Percentiles rank a stretch among this genome's conserved stretches.
These are phyloP conservation scores for Merodon equestris DNA, from an alignment of 2,888 invertebrate genomes.

Conservation along the genomic window DNA sequence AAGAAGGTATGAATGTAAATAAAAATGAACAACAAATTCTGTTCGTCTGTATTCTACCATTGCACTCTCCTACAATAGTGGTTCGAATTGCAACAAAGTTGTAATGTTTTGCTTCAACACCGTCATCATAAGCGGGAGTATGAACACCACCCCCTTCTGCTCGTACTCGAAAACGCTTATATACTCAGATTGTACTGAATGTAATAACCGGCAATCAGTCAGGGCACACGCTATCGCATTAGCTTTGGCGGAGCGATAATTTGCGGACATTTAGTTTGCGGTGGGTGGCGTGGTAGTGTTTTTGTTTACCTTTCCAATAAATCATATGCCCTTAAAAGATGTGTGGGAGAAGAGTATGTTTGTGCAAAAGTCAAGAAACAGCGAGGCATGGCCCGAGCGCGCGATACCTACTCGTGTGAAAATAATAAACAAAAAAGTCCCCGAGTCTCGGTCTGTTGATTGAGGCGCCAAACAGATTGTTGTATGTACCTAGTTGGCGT, in stretches of 20 bases:
- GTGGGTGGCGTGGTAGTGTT: slow-evolving; percentile 27
- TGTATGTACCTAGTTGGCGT: too few relatives aligned
- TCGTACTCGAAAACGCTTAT: too few relatives aligned
- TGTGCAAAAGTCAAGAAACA: slow-evolving; percentile 29
- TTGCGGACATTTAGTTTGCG: slow-evolving; percentile 35
- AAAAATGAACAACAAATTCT: too few relatives aligned
- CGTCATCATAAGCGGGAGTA: too few relatives aligned
- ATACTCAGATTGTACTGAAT: too few relatives aligned
- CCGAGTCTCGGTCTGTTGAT: slow-evolving; percentile 4
- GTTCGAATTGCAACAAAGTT: too few relatives aligned
- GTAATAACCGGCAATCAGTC: neutral
- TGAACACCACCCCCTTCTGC: too few relatives aligned
- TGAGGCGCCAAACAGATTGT: slow-evolving; percentile 35
- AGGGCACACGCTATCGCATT: slow-evolving; percentile 35
- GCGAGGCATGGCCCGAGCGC: neutral
- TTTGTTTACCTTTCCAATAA: slow-evolving; percentile 54
- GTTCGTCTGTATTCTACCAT: too few relatives aligned
- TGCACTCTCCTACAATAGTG: too few relatives aligned
- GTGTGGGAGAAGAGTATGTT: too few relatives aligned
- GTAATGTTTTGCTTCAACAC: too few relatives aligned
- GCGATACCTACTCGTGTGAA: neutral
- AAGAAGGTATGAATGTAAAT: too few relatives aligned
- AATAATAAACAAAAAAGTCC: slow-evolving; percentile 15
- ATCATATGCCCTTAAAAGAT: slow-evolving; percentile 34
- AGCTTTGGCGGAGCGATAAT: slow-evolving; percentile 22